Evolutionary conservation across 2,888 invertebrate genomes (phyloP).

Genomic region (Herminia tarsipennalis): DNA sequence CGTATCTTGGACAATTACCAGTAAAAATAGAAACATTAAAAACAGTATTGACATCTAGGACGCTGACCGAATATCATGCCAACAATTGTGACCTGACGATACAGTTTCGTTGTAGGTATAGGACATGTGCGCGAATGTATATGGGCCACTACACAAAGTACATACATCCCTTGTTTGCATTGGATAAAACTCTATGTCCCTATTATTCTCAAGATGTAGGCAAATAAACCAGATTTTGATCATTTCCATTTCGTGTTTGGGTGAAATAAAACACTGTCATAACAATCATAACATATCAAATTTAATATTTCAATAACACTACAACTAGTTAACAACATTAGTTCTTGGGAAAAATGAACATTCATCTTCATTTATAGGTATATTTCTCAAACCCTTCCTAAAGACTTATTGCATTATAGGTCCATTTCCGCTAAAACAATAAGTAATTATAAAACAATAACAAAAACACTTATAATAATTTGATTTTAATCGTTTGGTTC

Average conservation of each 20-base stretch:
- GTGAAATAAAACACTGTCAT: conserved; percentile 6
- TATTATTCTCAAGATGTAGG: neutral
- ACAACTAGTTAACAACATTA: conserved; percentile 81
- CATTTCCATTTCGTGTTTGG: neutral
- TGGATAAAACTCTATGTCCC: too few species aligned
- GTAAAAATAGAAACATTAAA: conserved; percentile 77
- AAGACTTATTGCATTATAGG: conserved; percentile 15
- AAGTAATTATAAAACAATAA: conserved; percentile 37
- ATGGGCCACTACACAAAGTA: neutral
- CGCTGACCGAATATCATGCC: conserved; percentile 78
- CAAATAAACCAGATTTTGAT: too few species aligned
- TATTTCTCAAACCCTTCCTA: neutral
- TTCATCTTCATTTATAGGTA: too few species aligned
- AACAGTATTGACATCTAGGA: conserved; percentile 77
- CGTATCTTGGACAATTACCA: conserved; percentile 80
- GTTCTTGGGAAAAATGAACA: conserved; percentile 53
- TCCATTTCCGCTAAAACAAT: conserved; percentile 23
- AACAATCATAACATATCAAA: conserved; percentile 43
- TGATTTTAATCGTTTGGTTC: conserved; percentile 38
- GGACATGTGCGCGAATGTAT: conserved; percentile 1
- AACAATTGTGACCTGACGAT: conserved; percentile 59
- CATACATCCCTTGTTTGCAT: too few species aligned
- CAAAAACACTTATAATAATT: conserved; percentile 42
- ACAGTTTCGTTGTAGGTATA: conserved; percentile 4
- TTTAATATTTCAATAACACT: conserved; percentile 61